Conservation (phyloP, 2,888 invertebrate genomes). For the Xestia ashworthii region DNA sequence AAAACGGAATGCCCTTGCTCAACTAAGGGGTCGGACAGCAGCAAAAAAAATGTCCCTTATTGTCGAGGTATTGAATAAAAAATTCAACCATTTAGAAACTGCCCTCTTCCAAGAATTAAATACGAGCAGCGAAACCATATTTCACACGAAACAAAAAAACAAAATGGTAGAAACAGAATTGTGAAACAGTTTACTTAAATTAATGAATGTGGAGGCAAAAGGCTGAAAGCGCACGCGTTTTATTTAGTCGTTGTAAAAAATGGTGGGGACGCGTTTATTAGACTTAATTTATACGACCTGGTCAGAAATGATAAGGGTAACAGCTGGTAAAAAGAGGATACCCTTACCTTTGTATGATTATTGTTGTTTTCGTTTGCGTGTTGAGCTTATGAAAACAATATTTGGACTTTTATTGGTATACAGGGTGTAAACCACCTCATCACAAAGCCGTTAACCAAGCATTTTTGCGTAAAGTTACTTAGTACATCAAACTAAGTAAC, state of each 20-base stretch:
- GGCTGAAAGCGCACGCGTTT: conserved; percentile 21
- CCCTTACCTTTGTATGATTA: conserved; percentile 7
- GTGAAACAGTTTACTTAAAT: conserved; percentile 42
- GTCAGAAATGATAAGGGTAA: conserved; percentile 29
- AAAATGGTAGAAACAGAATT: conserved; percentile 23
- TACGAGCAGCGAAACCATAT: conserved; percentile 18
- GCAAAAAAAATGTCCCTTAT: neutral
- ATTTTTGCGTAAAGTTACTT: too few relatives aligned
- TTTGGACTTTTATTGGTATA: neutral
- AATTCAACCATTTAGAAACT: neutral
- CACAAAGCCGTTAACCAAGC: too few relatives aligned
- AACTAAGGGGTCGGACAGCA: too few relatives aligned
- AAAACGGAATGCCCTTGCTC: too few relatives aligned
- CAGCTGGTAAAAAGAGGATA: conserved; percentile 5
- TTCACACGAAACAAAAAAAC: conserved; percentile 19
- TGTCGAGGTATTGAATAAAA: neutral
- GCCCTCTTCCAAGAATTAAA: conserved; percentile 7
- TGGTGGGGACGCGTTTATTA: conserved; percentile 15
- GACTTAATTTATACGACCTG: conserved; percentile 53
- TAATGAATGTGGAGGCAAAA: conserved; percentile 46
- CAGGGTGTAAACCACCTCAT: too few relatives aligned
- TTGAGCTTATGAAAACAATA: neutral
- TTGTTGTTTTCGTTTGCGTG: neutral
- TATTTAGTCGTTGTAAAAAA: conserved; percentile 22
- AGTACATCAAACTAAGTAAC: too few relatives aligned